Evolutionary conservation across 2,797 vertebrate species (phyloP).

Genomic region (Phalloptychus januarius): DNA sequence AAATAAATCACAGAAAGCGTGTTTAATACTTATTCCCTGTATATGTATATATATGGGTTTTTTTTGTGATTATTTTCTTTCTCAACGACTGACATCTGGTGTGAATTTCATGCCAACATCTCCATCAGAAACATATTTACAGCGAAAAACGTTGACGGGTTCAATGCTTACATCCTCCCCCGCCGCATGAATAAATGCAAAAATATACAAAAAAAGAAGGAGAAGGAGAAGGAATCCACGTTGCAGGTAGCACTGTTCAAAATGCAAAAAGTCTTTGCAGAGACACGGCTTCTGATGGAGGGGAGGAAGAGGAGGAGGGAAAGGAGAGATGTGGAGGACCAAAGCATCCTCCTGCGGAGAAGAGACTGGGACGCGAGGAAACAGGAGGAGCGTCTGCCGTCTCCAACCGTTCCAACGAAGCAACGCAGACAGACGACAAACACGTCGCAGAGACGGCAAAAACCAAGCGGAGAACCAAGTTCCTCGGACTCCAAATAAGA

Average conservation of each 20-base stretch:
- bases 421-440: slow-evolving; percentile 45
- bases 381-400: slow-evolving; percentile 64
- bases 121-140: neutral
- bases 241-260: slow-evolving; percentile 9
- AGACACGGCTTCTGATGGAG: slow-evolving; percentile 34
- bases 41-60: neutral
- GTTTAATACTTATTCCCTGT: neutral
- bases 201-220: slow-evolving; percentile 1
- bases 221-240: neutral
- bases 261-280: slow-evolving; percentile 14
- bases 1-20: neutral
- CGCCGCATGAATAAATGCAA: neutral
- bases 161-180: neutral
- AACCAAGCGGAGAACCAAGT: slow-evolving; percentile 54
- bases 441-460: slow-evolving; percentile 41
- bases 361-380: slow-evolving; percentile 61
- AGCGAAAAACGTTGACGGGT: neutral
- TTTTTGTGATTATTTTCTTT: neutral
- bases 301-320: slow-evolving; percentile 35
- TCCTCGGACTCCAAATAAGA: slow-evolving; percentile 34
- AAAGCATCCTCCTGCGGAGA: slow-evolving; percentile 53
- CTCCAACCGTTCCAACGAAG: slow-evolving; percentile 67
- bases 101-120: neutral
- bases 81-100: neutral
- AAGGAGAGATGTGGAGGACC: slow-evolving; percentile 55